Percentiles rank a stretch among this genome's conserved stretches.
Conservation (phyloP, 2,113 vertebrate species). For the Dromaius novaehollandiae region DNA sequence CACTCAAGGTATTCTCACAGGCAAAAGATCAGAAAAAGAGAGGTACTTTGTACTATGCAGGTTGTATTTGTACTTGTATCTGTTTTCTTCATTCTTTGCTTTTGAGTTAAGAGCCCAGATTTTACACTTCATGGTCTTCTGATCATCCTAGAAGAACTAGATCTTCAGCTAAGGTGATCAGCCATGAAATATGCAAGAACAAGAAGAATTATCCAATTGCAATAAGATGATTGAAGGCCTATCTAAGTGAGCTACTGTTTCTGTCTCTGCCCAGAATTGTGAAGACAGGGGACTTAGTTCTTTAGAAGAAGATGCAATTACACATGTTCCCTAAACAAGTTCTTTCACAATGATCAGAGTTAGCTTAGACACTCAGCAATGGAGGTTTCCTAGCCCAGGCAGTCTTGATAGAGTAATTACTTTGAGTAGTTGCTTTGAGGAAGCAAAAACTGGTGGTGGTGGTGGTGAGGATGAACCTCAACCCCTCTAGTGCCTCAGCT, state of each 20-base stretch:
- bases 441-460: conserved; percentile 2
- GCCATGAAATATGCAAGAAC: background rate
- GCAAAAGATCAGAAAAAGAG: background rate
- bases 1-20: background rate
- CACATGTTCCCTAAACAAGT: background rate
- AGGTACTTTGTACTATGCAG: background rate
- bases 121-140: background rate
- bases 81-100: background rate
- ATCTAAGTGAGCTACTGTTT: background rate
- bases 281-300: background rate
- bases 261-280: background rate
- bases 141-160: background rate
- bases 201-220: background rate
- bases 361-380: background rate
- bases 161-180: background rate
- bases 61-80: background rate
- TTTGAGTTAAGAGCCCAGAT: background rate
- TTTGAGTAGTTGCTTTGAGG: background rate
- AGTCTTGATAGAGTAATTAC: background rate
- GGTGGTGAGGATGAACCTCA: background rate
- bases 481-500: background rate
- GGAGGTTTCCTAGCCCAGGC: background rate
- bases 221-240: background rate
- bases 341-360: conserved; percentile 22
- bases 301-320: background rate